Evolutionary conservation across 2,797 vertebrate genomes (phyloP), one percentile per base, ranked within the genome.

Genomic region (Arctocebus calabarensis): DNA sequence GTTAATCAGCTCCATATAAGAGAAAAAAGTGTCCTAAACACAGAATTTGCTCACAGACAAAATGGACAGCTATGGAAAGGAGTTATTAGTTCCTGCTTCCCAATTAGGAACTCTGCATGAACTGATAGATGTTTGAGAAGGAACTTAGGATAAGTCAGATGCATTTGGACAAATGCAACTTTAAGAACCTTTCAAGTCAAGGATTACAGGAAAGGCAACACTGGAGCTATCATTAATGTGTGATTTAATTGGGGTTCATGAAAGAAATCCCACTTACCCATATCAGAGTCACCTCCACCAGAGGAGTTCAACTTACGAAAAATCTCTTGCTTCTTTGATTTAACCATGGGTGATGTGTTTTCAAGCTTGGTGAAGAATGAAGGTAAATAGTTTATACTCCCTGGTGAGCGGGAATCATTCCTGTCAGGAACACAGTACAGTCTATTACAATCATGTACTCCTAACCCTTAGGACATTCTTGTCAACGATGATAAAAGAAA

Each of bases 271-370:
- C 98, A 99, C 99, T 99, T 99, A 99, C 99, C 99, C 98, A 99
- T 99, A 97, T 99, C 99, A 98, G 99, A 99, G 98, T 99, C 99
- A 98, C 99, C 98, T 97, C 99, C 99, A 98, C 99, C 99, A 98
- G 99, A 99, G 91, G 99, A 99, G 98, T 99, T 99, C 99, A 99
- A 99, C 99, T 99, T 99, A 98, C 99, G 99, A 98, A 99, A 99
- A 98, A 99, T 99, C 98, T 99, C 99, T 98, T 99, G 99, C 98
- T 99, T 99, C 98, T 99, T 99, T 97, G 99, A 99, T 98, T 99
- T 99, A 96, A 99, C 99, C 99, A 99, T 99, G 45, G 99, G 99
- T 10, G 99, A 99, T 68, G 99, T 99, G 98, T 98, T 99, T 98
- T 99, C 99, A 95, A 99, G 99, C 97, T 99, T 99, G 98, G 99